phyloP scores from a whole-genome alignment of 2,888 invertebrate species.

The Hemistola chrysoprasaria region DNA sequence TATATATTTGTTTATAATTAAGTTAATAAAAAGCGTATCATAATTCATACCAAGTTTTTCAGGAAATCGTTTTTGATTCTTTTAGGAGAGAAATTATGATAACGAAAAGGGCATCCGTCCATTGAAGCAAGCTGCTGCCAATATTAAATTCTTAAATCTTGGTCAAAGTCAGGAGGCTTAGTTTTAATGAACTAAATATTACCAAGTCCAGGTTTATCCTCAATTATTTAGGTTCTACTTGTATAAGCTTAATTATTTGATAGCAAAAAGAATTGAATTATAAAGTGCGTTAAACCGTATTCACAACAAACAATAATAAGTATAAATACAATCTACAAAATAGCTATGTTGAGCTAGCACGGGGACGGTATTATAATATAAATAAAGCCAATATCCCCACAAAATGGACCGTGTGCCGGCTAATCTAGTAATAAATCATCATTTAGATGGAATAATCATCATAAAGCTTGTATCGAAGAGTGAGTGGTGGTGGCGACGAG shows the following conservation, averaged over 20 bases:
- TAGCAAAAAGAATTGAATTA: too few relatives aligned
- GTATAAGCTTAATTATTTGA: too few relatives aligned
- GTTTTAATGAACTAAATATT: too few relatives aligned
- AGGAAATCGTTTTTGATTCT: slow-evolving; percentile 64
- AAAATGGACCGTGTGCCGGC: slow-evolving; percentile 68
- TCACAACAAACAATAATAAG: neutral
- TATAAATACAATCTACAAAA: slow-evolving; percentile 52
- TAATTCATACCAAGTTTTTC: slow-evolving; percentile 27
- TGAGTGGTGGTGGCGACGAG: slow-evolving; percentile 39
- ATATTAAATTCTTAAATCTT: slow-evolving; percentile 71
- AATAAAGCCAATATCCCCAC: slow-evolving; percentile 73
- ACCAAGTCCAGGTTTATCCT: too few relatives aligned
- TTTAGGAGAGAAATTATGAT: slow-evolving; percentile 54
- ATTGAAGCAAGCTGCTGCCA: slow-evolving; percentile 68
- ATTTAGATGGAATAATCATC: slow-evolving; percentile 78
- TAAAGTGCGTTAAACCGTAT: too few relatives aligned
- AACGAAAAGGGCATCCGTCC: slow-evolving; percentile 61
- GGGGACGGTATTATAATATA: slow-evolving; percentile 62
- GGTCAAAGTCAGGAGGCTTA: slow-evolving; percentile 8
- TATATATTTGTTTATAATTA: slow-evolving; percentile 39
- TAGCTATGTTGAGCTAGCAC: slow-evolving; percentile 60
- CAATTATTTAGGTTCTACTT: too few relatives aligned
- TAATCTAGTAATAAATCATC: slow-evolving; percentile 80
- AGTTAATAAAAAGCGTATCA: slow-evolving; percentile 30
- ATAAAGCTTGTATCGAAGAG: slow-evolving; percentile 60